Base-by-base conservation (phyloP, 2,888 invertebrate genomes). In the Notodonta dromedarius region DNA sequence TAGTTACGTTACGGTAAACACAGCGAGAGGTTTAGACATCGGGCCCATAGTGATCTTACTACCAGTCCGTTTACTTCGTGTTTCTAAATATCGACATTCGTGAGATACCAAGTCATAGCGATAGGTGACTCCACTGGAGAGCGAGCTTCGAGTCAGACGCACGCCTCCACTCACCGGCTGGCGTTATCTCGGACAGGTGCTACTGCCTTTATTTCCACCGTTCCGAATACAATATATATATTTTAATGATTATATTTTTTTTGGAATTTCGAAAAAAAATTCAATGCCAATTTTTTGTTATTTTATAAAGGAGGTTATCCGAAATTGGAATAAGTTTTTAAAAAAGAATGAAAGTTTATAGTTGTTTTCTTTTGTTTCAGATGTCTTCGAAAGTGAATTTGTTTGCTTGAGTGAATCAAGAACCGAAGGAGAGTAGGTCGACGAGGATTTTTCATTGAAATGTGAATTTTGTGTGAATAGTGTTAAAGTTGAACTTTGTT, bases 381-480 rank as follows among this genome's bases (percentile, higher is more conserved):
- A 91, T 93, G 92, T 83, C 82, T 78, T 80, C 83, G 85, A 87
- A 85, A 85, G 86, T 86, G 85, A 85, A 70, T 86, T 84, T 83
- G 86, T 85, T 85, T 84, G 85, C 78, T 79, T 83, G 78, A 87
- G 85, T 89, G 88, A 84, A 86, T 84, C 80, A 76, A 82, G 81
- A 79, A 79, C 73, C 75, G 74, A 77, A 79, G 70, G 67, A 77
- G 76, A 81, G 76, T 72, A 75, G 69, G 71, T 73, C 69, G 70
- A 74, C 74, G 75, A 66, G 63, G 71, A 80, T 68, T 79, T 85
- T 86, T 86, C 78, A 86, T 83, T 87, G 92, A 89, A 89, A 92
- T 92, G 93, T 93, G 92, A 91, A 90, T 90, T 83, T 80, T 88
- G 88, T 90, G 90, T 80, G 78, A 66, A 74, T 74, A 79, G 88